A percentile compares a stretch with the other conserved stretches of the same genome.
Conservation (phyloP, 2,888 invertebrate species). For the Tigriopus californicus region DNA sequence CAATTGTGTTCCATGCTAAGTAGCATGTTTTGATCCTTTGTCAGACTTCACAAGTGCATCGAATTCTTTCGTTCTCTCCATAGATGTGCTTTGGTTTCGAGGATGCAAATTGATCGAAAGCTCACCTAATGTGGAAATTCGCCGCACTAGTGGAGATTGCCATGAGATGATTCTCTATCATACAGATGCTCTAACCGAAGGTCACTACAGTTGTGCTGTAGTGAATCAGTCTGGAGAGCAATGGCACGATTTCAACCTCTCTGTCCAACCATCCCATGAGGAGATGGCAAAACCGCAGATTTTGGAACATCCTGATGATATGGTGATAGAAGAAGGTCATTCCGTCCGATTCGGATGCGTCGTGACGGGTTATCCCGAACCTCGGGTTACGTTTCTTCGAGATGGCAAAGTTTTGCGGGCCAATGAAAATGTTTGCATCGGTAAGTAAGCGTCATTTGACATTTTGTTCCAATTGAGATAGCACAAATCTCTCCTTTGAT, state of each 20-base stretch:
- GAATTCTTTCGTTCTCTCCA: neutral
- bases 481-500: no score
- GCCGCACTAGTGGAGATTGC: no score
- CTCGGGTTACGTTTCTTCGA: conserved; percentile 30
- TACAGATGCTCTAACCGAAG: neutral
- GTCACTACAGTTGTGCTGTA: neutral
- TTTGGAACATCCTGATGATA: neutral
- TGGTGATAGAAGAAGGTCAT: neutral
- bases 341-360: conserved; percentile 25
- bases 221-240: neutral
- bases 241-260: conserved; percentile 4
- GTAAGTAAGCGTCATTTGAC: conserved; percentile 13
- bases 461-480: no score
- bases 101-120: neutral
- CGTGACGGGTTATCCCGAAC: conserved; percentile 32
- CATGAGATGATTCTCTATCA: no score
- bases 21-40: no score
- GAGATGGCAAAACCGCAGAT: neutral
- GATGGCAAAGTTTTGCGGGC: conserved; percentile 22
- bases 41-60: no score
- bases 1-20: no score
- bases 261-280: neutral
- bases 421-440: conserved; percentile 16
- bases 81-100: conserved; percentile 12
- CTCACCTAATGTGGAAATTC: no score